phyloP scores from a whole-genome alignment of 1,140 invertebrate species.

The Bacillus rossius region DNA sequence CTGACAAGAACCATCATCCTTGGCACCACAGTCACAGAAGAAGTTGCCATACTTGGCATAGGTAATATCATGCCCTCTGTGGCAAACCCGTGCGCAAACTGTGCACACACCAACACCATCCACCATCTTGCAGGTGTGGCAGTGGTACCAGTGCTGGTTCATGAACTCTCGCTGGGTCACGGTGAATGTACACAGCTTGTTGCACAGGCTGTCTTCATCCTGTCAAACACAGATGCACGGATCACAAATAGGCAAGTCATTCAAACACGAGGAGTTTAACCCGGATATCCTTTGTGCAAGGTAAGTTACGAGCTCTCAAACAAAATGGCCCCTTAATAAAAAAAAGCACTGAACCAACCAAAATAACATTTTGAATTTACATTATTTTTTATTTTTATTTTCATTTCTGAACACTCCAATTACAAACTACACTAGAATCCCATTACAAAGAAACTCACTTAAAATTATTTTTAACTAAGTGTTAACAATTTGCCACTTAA shows the following conservation, averaged over 20 bases:
- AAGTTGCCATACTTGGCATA: conserved; percentile 98
- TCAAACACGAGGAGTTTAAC: too few species aligned
- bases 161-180: conserved; percentile 97
- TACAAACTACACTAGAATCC: too few species aligned
- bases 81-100: conserved; percentile 94
- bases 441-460: too few species aligned
- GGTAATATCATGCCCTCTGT: conserved; percentile 93
- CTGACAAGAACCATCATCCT: conserved; percentile 74
- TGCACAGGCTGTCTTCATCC: conserved; percentile 92
- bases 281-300: too few species aligned
- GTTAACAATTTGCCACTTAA: too few species aligned
- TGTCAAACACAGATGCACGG: conserved; percentile 29
- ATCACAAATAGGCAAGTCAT: neutral
- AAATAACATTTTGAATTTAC: too few species aligned
- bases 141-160: conserved; percentile 98
- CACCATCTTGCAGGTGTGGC: conserved; percentile 97
- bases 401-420: too few species aligned
- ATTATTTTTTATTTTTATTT: too few species aligned
- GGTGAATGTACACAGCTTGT: conserved; percentile 95
- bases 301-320: too few species aligned
- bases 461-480: too few species aligned
- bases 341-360: too few species aligned
- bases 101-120: conserved; percentile 97
- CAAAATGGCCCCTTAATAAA: too few species aligned
- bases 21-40: conserved; percentile 98